These are phyloP conservation scores for Odontothrips loti DNA, from an alignment of 2,888 invertebrate genomes.

Conservation along the genomic window DNA sequence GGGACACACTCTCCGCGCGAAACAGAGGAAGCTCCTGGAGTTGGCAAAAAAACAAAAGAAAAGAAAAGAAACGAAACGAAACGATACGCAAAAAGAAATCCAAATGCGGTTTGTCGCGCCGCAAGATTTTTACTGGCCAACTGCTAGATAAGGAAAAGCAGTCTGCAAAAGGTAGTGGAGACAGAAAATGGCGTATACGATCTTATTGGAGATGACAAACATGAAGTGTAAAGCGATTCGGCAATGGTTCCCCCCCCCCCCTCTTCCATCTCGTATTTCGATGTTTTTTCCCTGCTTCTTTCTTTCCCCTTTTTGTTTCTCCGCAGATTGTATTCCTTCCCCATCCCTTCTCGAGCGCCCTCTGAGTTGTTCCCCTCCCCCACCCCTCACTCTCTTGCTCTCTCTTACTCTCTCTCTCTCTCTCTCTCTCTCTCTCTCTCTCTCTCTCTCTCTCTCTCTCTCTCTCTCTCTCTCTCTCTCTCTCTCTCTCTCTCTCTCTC, in stretches of 20 bases:
- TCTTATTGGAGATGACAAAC: no score
- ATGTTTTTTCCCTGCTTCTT: not conserved
- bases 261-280: not conserved
- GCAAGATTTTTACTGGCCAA: no score
- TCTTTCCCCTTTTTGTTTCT: constrained; percentile 4
- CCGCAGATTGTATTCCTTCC: constrained; percentile 5
- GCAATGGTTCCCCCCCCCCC: not conserved
- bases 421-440: not conserved
- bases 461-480: not conserved
- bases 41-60: no score
- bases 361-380: not conserved
- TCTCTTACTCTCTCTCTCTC: not conserved
- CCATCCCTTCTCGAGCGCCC: not conserved
- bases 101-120: no score
- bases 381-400: no score
- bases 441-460: not conserved
- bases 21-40: no score
- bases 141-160: no score
- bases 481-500: not conserved
- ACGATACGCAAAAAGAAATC: no score
- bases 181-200: no score
- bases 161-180: no score
- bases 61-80: no score
- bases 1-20: no score
- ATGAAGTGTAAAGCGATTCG: not conserved